Evolutionary conservation across 2,888 invertebrate species (phyloP).

Genomic region (Lamproptera curius): DNA sequence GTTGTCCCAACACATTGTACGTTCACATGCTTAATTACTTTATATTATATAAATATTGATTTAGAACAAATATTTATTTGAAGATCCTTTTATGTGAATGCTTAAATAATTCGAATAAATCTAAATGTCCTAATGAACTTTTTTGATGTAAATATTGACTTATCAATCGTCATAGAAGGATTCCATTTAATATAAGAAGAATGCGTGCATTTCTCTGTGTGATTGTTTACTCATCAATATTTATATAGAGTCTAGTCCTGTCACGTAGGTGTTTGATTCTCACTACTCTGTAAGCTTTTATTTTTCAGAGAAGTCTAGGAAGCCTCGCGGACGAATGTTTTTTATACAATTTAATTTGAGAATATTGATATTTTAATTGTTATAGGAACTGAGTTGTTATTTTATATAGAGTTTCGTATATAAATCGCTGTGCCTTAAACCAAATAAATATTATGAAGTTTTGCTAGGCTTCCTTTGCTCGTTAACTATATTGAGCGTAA

Average conservation of each 20-base stretch:
- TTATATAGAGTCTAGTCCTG: constrained; percentile 73
- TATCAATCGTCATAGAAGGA: constrained; percentile 65
- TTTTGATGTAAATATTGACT: constrained; percentile 64
- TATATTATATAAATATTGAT: background rate
- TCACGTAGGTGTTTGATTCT: constrained; percentile 66
- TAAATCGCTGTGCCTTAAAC: constrained; percentile 65
- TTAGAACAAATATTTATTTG: constrained; percentile 4
- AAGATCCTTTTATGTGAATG: background rate
- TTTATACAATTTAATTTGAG: constrained; percentile 27
- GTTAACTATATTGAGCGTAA: constrained; percentile 29
- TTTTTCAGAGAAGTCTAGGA: constrained; percentile 46
- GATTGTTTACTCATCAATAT: constrained; percentile 71
- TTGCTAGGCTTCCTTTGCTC: constrained; percentile 56
- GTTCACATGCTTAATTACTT: no score
- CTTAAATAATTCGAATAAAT: constrained; percentile 1
- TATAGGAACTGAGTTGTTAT: constrained; percentile 30
- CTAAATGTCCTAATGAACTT: constrained; percentile 8
- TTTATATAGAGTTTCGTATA: constrained; percentile 41
- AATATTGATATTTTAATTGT: constrained; percentile 24
- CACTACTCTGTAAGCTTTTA: constrained; percentile 64
- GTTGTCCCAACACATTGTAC: background rate
- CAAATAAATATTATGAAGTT: constrained; percentile 48
- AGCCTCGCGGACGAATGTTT: constrained; percentile 53
- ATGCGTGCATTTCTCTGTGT: constrained; percentile 76
- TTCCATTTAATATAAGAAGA: constrained; percentile 76